Evolutionary conservation across 2,888 invertebrate species (phyloP).

Genomic region (Glyphotaelius pellucidus): DNA sequence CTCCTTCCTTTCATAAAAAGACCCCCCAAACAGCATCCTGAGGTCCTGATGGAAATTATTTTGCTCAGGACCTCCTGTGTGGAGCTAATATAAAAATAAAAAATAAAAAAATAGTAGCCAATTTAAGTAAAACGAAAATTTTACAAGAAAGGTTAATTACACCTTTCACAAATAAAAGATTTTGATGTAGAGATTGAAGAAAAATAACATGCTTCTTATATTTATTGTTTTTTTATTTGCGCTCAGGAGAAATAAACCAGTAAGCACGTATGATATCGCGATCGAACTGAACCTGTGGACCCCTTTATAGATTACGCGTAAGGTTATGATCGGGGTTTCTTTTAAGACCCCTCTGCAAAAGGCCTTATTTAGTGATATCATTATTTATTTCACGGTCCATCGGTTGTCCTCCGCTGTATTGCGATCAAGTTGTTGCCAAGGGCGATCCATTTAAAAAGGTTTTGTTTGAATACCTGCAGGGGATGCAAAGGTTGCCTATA

Average conservation of each 20-base stretch:
- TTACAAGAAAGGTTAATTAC: no score
- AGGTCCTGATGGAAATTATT: no score
- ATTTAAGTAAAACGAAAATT: no score
- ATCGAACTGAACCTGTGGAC: not conserved
- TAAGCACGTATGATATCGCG: not conserved
- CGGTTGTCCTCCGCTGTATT: not conserved
- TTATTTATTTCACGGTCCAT: not conserved
- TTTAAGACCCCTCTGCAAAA: not conserved
- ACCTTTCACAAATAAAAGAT: no score
- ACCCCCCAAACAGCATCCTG: no score
- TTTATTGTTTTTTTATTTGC: not conserved
- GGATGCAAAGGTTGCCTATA: conserved; percentile 41
- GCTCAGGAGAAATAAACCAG: not conserved
- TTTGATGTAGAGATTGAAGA: no score
- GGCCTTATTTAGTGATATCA: not conserved
- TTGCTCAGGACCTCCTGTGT: no score
- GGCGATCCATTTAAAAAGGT: conserved; percentile 51
- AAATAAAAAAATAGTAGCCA: no score
- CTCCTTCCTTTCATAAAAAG: no score
- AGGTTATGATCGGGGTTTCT: not conserved
- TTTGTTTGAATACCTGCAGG: conserved; percentile 54
- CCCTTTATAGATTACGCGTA: not conserved
- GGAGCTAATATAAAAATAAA: no score
- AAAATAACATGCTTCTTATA: no score
- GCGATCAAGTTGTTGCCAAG: conserved; percentile 27